phyloP scores from a whole-genome alignment of 2,113 vertebrate genomes.

The Arothron firmamentum region DNA sequence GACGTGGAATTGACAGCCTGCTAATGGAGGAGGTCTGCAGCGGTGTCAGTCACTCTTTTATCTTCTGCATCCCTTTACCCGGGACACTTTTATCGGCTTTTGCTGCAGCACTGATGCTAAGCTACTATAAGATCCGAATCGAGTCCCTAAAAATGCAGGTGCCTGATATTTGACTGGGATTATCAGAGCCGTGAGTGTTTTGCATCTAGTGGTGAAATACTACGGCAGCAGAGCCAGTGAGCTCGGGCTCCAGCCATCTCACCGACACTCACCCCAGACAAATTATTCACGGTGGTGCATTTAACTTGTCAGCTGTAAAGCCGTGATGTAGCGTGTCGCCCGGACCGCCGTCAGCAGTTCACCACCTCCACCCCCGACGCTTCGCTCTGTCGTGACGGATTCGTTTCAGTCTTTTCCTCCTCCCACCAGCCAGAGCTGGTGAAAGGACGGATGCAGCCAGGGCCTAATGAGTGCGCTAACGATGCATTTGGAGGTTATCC shows the following conservation, averaged over 20 bases:
- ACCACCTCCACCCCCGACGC: not conserved
- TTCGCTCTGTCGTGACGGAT: not conserved
- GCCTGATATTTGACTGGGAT: not conserved
- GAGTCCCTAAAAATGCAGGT: not conserved
- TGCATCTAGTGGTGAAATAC: not conserved
- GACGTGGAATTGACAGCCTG: slow-evolving; percentile 51
- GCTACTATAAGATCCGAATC: not conserved
- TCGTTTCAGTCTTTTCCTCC: not conserved
- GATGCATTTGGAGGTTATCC: no score
- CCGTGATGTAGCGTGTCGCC: not conserved
- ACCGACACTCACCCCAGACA: no score
- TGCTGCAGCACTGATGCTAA: not conserved
- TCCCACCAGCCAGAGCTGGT: not conserved
- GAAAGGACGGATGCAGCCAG: no score
- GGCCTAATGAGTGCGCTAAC: no score
- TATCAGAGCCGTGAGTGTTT: not conserved
- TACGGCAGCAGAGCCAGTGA: not conserved
- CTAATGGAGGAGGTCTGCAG: slow-evolving; percentile 50
- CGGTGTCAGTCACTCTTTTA: slow-evolving; percentile 13
- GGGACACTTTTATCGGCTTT: not conserved
- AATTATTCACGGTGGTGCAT: not conserved
- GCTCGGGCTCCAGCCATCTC: no score
- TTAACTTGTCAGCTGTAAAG: not conserved
- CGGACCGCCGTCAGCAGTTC: not conserved
- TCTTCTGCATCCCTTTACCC: slow-evolving; percentile 1